Conservation (phyloP, 2,797 vertebrate genomes). For the Catharus ustulatus region DNA sequence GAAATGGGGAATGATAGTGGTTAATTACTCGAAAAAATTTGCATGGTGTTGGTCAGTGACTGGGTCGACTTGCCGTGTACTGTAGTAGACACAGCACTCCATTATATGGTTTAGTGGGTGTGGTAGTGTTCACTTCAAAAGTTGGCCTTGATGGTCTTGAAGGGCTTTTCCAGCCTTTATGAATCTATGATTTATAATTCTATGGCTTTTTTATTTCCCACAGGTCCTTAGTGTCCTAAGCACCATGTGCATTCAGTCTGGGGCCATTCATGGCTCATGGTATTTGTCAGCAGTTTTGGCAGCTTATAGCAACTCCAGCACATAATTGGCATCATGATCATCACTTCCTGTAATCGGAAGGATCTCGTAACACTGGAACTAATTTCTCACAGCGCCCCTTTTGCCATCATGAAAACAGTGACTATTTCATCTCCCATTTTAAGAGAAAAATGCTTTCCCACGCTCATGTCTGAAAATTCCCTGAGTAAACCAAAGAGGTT, state of each 20-base stretch:
- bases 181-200: not conserved
- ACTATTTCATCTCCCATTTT: not conserved
- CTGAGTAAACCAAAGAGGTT: not conserved
- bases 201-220: not conserved
- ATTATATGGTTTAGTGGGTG: not conserved
- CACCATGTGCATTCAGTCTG: not conserved
- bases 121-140: not conserved
- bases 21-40: not conserved
- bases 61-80: not conserved
- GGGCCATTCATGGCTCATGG: not conserved
- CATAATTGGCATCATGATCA: not conserved
- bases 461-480: accelerated
- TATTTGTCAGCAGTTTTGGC: not conserved
- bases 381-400: not conserved
- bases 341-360: not conserved
- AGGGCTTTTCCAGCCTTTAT: not conserved
- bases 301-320: not conserved
- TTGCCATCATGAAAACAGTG: not conserved
- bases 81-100: too few relatives aligned
- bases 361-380: not conserved
- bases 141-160: not conserved
- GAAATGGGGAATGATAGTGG: not conserved
- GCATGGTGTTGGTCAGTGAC: not conserved
- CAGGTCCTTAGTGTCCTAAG: not conserved
- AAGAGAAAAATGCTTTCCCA: not conserved